Percentiles rank a stretch among this genome's conserved stretches.
These are phyloP conservation scores for Cephus rjabovi DNA, from an alignment of 2,888 invertebrate species.

Conservation along the genomic window DNA sequence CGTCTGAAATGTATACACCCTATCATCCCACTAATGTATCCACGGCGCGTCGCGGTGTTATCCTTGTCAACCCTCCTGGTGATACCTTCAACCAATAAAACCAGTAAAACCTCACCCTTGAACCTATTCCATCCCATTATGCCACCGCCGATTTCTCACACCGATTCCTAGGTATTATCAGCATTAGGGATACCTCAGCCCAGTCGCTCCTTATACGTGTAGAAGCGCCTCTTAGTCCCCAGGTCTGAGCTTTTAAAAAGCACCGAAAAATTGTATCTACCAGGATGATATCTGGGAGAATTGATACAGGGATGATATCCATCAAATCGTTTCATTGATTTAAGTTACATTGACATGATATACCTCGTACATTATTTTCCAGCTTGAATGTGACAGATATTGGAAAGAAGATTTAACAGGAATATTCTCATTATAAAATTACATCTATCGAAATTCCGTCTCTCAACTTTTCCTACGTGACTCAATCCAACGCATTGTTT, in stretches of 20 bases:
- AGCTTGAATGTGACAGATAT: neutral
- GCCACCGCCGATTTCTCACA: constrained; percentile 33
- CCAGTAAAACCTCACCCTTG: constrained; percentile 12
- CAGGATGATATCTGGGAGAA: neutral
- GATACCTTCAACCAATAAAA: constrained; percentile 10
- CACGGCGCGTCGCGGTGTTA: constrained; percentile 32
- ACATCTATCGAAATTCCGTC: neutral
- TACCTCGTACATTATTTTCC: neutral
- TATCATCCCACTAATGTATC: constrained; percentile 42
- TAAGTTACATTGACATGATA: neutral
- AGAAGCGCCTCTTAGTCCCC: neutral
- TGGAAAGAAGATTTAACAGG: neutral
- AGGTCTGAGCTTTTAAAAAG: neutral
- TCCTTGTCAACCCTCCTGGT: constrained; percentile 26
- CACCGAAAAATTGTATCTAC: neutral
- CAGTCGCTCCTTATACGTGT: constrained; percentile 9
- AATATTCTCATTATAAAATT: neutral
- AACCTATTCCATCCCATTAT: constrained; percentile 33
- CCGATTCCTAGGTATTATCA: constrained; percentile 38
- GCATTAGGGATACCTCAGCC: constrained; percentile 30
- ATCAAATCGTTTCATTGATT: neutral
- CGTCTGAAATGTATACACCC: constrained; percentile 13
- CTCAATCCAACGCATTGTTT: neutral
- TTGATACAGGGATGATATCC: neutral
- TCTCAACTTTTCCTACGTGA: neutral